Evolutionary conservation across 1,140 invertebrate genomes (phyloP), one percentile per base, ranked within the genome.

Genomic region (Drosophila parabipectinata): DNA sequence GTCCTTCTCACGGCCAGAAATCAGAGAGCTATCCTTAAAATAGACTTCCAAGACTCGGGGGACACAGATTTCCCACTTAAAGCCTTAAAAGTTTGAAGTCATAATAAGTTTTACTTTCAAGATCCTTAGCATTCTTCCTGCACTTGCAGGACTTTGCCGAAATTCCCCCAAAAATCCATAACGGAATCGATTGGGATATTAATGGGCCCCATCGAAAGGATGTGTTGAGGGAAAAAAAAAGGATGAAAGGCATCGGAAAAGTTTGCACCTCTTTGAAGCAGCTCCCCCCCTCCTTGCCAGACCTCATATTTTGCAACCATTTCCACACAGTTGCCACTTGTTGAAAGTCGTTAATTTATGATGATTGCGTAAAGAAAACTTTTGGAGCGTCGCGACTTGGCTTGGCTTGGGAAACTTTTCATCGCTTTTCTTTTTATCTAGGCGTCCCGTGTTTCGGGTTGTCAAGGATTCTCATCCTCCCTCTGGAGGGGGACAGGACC

Each of bases 281-380:
- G 32, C 8, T 34, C 32, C 8, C 32, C 32, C 32, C 2, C 32
- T 7, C 32, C 10, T 3, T 21, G 21, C 1, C 18, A 18, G 18
- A 1, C 1, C 18, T 0, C 30, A 59, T 37, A 44, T 14, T 60
- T 64, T 37, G 41, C 53, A 61, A 48, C 63, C 47, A 21, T 47
- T 68, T 48, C 44, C 52, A 44, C 41, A 44, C 41, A 44, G 51
- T 32, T 68, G 24, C 66, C 66, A 69, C 66, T 69, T 69, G 66
- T 69, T 69, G 66, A 66, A 21, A 47, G 30, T 47, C 39, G 32
- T 68, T 69, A 69, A 69, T 69, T 69, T 69, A 68, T 69, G 66
- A 69, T 69, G 66, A 69, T 69, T 69, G 66, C 66, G 51, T 47
- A 30, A 18, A 39, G 50, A 39, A 69, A 69, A 69, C 63, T 69